Conservation (phyloP, 2,113 vertebrate genomes). For the Boleophthalmus pectinirostris region DNA sequence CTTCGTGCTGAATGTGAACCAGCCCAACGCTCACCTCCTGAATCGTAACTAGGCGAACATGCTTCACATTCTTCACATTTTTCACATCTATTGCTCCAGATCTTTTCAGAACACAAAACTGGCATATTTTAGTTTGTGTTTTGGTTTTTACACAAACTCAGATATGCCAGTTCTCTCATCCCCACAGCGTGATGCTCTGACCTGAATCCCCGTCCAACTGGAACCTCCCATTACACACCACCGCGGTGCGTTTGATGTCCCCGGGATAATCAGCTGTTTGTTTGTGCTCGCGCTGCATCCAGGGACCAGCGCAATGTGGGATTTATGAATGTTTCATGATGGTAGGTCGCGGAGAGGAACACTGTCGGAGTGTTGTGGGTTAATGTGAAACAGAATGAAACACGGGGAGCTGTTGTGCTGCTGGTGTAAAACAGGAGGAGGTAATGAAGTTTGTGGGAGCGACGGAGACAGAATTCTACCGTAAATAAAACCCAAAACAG, state of each 20-base stretch:
- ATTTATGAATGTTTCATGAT: constrained; percentile 44
- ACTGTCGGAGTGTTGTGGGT: constrained; percentile 13
- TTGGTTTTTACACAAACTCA: neutral
- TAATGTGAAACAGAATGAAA: constrained; percentile 4
- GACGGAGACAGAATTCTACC: no score
- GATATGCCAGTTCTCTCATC: neutral
- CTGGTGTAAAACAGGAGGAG: neutral
- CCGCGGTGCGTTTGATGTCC: neutral
- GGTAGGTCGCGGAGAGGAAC: neutral
- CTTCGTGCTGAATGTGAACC: neutral
- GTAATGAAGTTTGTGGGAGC: no score
- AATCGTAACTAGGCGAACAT: neutral
- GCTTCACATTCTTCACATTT: neutral
- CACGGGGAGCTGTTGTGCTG: neutral
- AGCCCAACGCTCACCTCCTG: neutral
- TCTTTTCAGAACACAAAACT: neutral
- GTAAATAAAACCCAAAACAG: no score
- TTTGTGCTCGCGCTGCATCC: neutral
- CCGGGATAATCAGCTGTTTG: constrained; percentile 6
- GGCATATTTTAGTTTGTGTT: no score
- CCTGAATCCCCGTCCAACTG: neutral
- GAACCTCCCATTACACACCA: neutral
- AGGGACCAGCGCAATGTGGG: neutral
- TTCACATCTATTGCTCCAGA: neutral
- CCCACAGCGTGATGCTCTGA: neutral